Evolutionary conservation across 23 tunicate genomes (phyloP).

Genomic region (Trididemnum miniatum): DNA sequence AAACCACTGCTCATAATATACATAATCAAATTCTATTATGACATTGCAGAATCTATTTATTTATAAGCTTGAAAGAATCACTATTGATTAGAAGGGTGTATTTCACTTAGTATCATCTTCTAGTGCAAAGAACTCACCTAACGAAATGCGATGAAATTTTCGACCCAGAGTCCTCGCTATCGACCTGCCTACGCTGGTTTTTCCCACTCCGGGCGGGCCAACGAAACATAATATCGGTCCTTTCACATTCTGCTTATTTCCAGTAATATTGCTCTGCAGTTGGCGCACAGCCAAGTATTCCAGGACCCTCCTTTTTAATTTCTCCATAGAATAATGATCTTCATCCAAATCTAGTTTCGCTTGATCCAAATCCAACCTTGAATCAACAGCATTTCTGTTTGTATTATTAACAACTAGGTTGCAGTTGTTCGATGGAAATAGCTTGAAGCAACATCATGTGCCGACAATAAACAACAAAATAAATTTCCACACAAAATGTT

Average conservation of each 20-base stretch:
- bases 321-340: conserved; percentile 77
- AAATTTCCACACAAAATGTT: too few species aligned
- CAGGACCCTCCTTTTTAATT: conserved; percentile 54
- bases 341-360: conserved; percentile 47
- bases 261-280: conserved; percentile 29
- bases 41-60: too few species aligned
- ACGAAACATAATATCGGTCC: conserved; percentile 71
- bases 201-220: conserved; percentile 78
- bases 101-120: too few species aligned
- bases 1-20: too few species aligned
- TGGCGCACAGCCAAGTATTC: conserved; percentile 66
- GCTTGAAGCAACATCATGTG: background rate
- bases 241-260: conserved; percentile 11
- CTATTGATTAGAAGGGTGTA: too few species aligned
- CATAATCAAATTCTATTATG: too few species aligned
- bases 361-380: conserved; percentile 43
- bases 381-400: background rate
- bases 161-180: conserved; percentile 65
- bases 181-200: conserved; percentile 60
- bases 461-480: conserved; percentile 1
- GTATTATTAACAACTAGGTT: background rate
- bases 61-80: too few species aligned
- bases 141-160: conserved; percentile 65
- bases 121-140: too few species aligned
- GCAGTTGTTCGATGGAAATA: too few species aligned